Conservation (phyloP, 2,113 vertebrate species). For the Passer montanus region DNA sequence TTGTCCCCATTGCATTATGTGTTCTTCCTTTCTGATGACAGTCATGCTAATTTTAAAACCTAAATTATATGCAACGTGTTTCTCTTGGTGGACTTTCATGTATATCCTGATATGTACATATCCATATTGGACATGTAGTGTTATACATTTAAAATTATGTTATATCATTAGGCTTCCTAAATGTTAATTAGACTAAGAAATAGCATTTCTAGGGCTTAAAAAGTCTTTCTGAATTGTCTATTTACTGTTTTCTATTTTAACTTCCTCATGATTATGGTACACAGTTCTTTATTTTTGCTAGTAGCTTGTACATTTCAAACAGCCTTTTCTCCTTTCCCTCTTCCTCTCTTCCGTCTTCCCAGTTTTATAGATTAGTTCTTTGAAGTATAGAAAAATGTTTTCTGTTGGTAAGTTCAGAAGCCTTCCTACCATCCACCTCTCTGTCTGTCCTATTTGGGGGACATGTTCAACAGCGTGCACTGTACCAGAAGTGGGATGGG, state of each 20-base stretch:
- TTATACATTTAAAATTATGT: background rate
- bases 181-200: background rate
- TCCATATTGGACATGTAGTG: background rate
- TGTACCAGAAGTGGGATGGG: background rate
- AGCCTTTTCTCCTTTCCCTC: background rate
- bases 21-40: background rate
- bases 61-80: background rate
- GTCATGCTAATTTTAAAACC: background rate
- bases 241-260: background rate
- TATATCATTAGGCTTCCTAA: background rate
- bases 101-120: background rate
- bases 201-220: background rate
- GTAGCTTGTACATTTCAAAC: background rate
- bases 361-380: background rate
- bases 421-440: background rate
- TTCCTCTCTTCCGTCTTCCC: background rate
- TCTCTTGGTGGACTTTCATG: background rate
- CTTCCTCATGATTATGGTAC: background rate
- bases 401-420: background rate
- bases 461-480: accelerated
- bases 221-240: background rate
- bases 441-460: background rate
- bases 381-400: background rate
- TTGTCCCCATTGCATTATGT: background rate
- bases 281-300: background rate